A percentile compares a stretch with the other conserved stretches of the same genome.
phyloP scores from a whole-genome alignment of 2,888 invertebrate genomes.

The Mamestra brassicae region DNA sequence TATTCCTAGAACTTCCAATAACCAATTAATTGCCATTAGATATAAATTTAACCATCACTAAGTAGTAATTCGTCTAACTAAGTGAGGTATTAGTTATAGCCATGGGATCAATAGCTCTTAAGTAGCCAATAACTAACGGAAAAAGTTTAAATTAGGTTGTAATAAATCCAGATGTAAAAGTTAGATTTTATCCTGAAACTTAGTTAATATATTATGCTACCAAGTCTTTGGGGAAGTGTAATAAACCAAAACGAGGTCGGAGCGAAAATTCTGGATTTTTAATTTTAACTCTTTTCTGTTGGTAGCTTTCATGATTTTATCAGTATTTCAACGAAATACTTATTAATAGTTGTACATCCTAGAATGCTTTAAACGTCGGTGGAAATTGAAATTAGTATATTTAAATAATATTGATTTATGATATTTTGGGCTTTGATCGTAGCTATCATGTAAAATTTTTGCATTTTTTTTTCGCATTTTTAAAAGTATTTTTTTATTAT shows the following conservation, averaged over 20 bases:
- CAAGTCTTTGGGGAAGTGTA: conserved; percentile 23
- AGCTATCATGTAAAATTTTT: too few species aligned
- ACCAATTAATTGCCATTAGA: too few species aligned
- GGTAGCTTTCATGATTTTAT: not conserved
- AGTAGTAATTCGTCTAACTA: not conserved
- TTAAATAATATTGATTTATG: not conserved
- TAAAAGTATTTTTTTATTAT: too few species aligned
- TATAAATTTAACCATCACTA: not conserved
- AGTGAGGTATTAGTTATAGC: not conserved
- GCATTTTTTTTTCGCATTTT: too few species aligned
- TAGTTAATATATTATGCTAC: conserved; percentile 31
- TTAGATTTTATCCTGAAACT: conserved; percentile 41
- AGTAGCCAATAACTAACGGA: conserved; percentile 6
- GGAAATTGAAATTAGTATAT: too few species aligned
- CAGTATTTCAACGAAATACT: not conserved
- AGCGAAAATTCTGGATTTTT: not conserved
- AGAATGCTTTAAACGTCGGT: too few species aligned
- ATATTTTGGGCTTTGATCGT: too few species aligned
- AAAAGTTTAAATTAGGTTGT: conserved; percentile 45
- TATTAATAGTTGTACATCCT: not conserved
- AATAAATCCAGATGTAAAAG: conserved; percentile 42
- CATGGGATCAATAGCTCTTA: not conserved
- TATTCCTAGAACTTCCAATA: too few species aligned
- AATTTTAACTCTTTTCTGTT: conserved; percentile 2
- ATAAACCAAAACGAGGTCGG: conserved; percentile 30